Conservation (phyloP, 2,888 invertebrate species). For the Euplexia lucipara region DNA sequence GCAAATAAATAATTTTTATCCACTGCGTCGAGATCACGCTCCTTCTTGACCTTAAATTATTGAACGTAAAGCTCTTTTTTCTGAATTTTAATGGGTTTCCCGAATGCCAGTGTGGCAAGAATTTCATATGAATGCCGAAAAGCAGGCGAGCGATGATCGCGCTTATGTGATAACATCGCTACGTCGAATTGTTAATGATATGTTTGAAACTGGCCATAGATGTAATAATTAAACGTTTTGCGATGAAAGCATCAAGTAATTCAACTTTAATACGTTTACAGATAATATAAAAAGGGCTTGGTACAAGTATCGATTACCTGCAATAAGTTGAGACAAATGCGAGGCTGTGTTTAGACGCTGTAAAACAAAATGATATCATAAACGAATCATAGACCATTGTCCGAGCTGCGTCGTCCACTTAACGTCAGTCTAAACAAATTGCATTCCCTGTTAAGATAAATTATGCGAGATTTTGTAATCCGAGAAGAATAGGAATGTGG, state of each 20-base stretch:
- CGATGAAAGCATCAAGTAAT: constrained; percentile 42
- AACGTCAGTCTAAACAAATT: constrained; percentile 75
- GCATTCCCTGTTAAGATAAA: constrained; percentile 72
- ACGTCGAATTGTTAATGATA: constrained; percentile 87
- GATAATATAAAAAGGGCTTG: constrained; percentile 12
- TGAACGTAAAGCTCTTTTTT: constrained; percentile 84
- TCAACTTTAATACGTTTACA: constrained; percentile 38
- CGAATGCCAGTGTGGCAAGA: constrained; percentile 71
- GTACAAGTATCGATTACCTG: constrained; percentile 21
- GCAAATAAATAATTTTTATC: constrained; percentile 91
- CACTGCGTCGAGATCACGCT: constrained; percentile 83
- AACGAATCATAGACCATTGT: constrained; percentile 65
- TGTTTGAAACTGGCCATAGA: constrained; percentile 71
- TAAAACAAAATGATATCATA: constrained; percentile 64
- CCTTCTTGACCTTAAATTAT: constrained; percentile 88
- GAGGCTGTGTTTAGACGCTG: constrained; percentile 57
- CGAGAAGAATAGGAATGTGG: constrained; percentile 65
- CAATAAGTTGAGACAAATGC: constrained; percentile 25
- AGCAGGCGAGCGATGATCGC: constrained; percentile 75
- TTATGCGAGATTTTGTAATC: constrained; percentile 77
- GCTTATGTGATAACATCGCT: constrained; percentile 77
- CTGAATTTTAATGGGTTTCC: constrained; percentile 84
- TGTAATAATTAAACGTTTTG: constrained; percentile 75
- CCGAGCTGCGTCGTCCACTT: constrained; percentile 57
- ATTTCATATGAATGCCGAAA: constrained; percentile 71